These are phyloP conservation scores for Abrostola triplasia DNA, from an alignment of 2,888 invertebrate species.

Conservation along the genomic window DNA sequence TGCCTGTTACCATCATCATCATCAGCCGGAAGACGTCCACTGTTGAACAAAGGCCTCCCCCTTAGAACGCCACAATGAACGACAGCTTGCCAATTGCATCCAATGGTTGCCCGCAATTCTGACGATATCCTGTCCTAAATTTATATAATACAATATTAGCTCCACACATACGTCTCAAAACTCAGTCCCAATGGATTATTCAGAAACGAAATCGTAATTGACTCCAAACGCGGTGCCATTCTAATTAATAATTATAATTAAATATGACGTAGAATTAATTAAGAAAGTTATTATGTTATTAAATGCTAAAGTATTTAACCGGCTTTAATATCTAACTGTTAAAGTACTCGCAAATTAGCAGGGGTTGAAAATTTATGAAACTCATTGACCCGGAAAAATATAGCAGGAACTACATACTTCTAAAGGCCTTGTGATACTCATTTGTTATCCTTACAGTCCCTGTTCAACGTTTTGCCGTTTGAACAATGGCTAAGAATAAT, in stretches of 20 bases:
- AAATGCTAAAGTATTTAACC: slow-evolving; percentile 27
- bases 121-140: no score
- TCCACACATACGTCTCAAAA: neutral
- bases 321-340: slow-evolving; percentile 13
- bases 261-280: slow-evolving; percentile 7
- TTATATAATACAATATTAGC: no score
- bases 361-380: slow-evolving; percentile 21
- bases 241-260: slow-evolving; percentile 19
- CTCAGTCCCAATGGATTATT: neutral
- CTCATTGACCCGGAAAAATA: slow-evolving; percentile 33
- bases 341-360: slow-evolving; percentile 20
- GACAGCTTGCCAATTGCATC: no score
- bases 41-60: no score
- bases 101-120: no score
- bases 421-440: neutral
- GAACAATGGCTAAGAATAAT: slow-evolving; percentile 9
- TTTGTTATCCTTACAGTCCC: neutral
- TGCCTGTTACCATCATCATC: no score
- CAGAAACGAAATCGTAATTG: neutral
- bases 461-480: slow-evolving; percentile 13
- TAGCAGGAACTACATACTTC: slow-evolving; percentile 8
- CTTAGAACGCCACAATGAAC: no score
- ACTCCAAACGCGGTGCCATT: neutral
- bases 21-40: no score
- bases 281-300: slow-evolving; percentile 19